Percentiles rank a stretch among this genome's conserved stretches.
phyloP scores from a whole-genome alignment of 1,140 invertebrate genomes.

The Lamellibrachia luymesi region DNA sequence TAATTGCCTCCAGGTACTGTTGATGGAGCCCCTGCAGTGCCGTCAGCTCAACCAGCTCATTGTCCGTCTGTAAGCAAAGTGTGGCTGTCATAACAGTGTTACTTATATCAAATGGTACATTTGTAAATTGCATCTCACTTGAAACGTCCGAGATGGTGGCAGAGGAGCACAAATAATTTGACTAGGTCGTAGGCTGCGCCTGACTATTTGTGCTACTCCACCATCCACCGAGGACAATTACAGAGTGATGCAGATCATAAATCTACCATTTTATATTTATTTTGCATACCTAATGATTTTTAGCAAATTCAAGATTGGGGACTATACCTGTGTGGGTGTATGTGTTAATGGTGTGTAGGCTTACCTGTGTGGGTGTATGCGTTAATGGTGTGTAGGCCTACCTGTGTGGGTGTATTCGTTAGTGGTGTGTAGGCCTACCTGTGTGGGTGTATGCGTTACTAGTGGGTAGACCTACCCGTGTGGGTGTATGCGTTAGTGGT shows the following conservation, averaged over 20 bases:
- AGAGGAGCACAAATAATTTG: no score
- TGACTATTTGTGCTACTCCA: no score
- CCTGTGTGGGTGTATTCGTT: background rate
- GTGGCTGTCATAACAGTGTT: background rate
- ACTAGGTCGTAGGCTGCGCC: no score
- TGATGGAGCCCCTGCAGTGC: conserved; percentile 32
- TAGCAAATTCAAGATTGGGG: no score
- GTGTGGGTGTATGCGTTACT: background rate
- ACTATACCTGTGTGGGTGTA: background rate
- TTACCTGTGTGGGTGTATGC: background rate
- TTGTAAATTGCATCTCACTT: no score
- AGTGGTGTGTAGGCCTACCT: background rate
- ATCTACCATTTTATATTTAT: no score
- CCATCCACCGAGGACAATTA: no score
- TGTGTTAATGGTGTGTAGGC: background rate
- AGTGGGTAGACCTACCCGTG: background rate
- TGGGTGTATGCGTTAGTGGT: background rate
- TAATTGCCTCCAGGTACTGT: conserved; percentile 40
- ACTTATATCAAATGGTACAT: background rate
- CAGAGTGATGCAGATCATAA: no score
- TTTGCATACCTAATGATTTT: no score
- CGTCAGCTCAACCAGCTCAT: background rate
- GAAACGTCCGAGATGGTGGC: no score
- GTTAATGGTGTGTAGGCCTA: background rate
- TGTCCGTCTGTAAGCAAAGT: conserved; percentile 6